A percentile compares a stretch with the other conserved stretches of the same genome.
Evolutionary conservation across 2,797 vertebrate species (phyloP).

Genomic region (Rhyacichthys aspro): DNA sequence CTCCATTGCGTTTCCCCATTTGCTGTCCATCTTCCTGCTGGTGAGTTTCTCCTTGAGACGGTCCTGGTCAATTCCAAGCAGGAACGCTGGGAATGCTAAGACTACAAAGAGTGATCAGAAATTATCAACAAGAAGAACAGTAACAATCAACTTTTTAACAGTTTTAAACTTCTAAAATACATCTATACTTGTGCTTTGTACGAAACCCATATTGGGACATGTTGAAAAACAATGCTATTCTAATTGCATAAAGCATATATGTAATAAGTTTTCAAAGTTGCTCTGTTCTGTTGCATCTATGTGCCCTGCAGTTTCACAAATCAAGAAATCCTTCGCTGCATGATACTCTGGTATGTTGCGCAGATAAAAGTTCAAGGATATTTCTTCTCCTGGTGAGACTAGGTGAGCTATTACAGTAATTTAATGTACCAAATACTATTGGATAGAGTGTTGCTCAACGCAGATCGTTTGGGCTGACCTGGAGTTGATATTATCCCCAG

Average conservation of each 20-base stretch:
- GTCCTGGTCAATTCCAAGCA: slow-evolving; percentile 93
- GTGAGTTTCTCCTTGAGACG: slow-evolving; percentile 96
- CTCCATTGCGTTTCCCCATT: slow-evolving; percentile 94
- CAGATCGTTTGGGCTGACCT: slow-evolving; percentile 57
- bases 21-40: slow-evolving; percentile 98
- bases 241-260: no score
- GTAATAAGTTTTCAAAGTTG: no score
- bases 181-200: not conserved
- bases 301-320: not conserved
- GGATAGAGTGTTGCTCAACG: slow-evolving; percentile 33
- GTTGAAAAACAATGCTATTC: no score
- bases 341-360: not conserved
- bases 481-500: slow-evolving; percentile 63
- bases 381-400: slow-evolving; percentile 1
- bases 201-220: not conserved
- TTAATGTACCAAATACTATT: slow-evolving; percentile 31
- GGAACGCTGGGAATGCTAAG: slow-evolving; percentile 95
- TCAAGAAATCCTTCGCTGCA: slow-evolving; percentile 7
- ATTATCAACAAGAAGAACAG: not conserved
- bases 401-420: slow-evolving; percentile 15
- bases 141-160: no score
- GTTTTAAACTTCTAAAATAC: no score
- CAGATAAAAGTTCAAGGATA: no score
- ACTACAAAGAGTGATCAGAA: slow-evolving; percentile 75
- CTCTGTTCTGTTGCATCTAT: not conserved